A percentile compares a stretch with the other conserved stretches of the same genome.
These are phyloP conservation scores for Xiphophorus couchianus DNA, from an alignment of 2,113 vertebrate genomes.

Conservation along the genomic window DNA sequence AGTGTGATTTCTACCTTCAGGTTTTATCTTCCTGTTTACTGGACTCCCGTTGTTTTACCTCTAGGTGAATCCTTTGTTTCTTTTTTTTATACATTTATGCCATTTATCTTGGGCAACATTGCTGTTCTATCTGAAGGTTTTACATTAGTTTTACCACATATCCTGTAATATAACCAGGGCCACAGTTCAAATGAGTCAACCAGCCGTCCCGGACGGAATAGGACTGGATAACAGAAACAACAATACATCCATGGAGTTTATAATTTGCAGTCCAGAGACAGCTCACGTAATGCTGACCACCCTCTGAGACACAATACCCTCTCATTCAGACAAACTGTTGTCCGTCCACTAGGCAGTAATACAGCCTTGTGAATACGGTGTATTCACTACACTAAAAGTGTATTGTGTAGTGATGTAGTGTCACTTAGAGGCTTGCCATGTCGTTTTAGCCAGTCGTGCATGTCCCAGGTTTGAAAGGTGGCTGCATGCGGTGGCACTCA, in stretches of 20 bases:
- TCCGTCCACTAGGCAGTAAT: not conserved
- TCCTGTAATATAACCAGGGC: not conserved
- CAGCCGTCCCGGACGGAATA: not conserved
- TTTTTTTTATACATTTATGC: not conserved
- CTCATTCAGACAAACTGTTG: not conserved
- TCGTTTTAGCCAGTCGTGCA: too few relatives aligned
- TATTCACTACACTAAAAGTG: too few relatives aligned
- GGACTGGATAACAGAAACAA: not conserved
- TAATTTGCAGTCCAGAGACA: not conserved
- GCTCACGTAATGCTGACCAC: not conserved
- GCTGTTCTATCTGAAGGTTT: not conserved
- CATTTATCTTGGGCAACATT: not conserved
- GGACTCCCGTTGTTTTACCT: not conserved
- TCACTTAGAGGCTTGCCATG: not conserved
- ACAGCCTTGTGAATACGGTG: not conserved
- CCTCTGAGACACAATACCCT: not conserved
- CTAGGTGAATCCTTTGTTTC: not conserved
- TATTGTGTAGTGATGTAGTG: not conserved
- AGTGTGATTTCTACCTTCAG: not conserved
- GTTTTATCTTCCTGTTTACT: not conserved
- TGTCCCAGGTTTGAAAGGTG: too few relatives aligned
- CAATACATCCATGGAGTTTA: not conserved
- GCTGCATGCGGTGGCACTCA: too few relatives aligned
- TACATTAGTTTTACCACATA: not conserved
- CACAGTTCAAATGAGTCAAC: not conserved